A percentile compares a stretch with the other conserved stretches of the same genome.
These are phyloP conservation scores for Atherinomorus stipes DNA, from an alignment of 2,113 vertebrate genomes.

Conservation along the genomic window DNA sequence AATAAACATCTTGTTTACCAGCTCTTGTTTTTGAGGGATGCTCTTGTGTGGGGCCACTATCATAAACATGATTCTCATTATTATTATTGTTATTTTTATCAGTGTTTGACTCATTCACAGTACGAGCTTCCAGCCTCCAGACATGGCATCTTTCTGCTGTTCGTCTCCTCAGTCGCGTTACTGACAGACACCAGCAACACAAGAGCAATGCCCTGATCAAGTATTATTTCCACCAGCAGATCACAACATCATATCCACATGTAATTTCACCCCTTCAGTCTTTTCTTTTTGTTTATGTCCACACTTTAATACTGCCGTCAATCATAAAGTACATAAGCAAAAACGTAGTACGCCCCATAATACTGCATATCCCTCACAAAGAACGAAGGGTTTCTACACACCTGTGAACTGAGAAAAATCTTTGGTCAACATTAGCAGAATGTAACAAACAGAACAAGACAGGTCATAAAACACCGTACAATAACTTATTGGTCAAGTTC, in stretches of 20 bases:
- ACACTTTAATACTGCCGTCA: conserved; percentile 57
- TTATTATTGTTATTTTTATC: conserved; percentile 46
- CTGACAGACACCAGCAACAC: conserved; percentile 26
- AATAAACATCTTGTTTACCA: conserved; percentile 62
- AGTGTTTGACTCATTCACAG: conserved; percentile 81
- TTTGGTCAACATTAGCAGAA: conserved; percentile 82
- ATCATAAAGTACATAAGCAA: conserved; percentile 38
- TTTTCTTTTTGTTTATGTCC: conserved; percentile 33
- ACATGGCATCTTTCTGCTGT: conserved; percentile 18
- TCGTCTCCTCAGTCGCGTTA: conserved; percentile 47
- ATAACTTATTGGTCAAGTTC: conserved; percentile 76
- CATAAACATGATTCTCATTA: conserved; percentile 26
- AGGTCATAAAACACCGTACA: conserved; percentile 70
- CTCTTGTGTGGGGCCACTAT: conserved; percentile 36
- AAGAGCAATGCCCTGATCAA: conserved; percentile 33
- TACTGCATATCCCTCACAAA: conserved; percentile 68
- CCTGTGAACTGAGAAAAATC: conserved; percentile 70
- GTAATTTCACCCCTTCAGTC: conserved; percentile 25
- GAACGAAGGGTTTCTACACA: conserved; percentile 44
- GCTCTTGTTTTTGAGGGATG: conserved; percentile 30
- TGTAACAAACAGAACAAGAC: conserved; percentile 62
- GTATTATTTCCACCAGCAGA: conserved; percentile 35
- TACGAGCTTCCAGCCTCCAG: conserved; percentile 49
- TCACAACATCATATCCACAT: conserved; percentile 41
- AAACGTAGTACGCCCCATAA: conserved; percentile 55